Percentiles rank a stretch among this genome's conserved stretches.
Evolutionary conservation across 2,888 invertebrate genomes (phyloP).

Genomic region (Agelastica alni): DNA sequence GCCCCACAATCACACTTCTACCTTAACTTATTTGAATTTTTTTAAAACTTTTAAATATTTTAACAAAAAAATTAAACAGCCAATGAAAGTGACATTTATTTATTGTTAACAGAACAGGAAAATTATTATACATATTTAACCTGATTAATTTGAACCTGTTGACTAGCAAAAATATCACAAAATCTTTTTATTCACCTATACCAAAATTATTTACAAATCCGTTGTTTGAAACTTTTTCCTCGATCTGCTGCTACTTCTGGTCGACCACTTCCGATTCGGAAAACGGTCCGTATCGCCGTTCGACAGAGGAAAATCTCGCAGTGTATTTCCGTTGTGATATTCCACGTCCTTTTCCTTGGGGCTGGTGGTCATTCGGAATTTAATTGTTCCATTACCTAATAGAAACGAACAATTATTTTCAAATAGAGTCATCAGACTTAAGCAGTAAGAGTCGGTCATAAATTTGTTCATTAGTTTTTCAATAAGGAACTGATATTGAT

Average conservation of each 20-base stretch:
- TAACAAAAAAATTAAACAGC: too few species aligned
- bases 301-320: conserved; percentile 8
- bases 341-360: conserved; percentile 7
- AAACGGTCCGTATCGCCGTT: conserved; percentile 11
- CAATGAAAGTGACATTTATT: too few species aligned
- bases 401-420: conserved; percentile 3
- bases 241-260: conserved; percentile 13
- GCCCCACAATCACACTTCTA: too few species aligned
- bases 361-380: conserved; percentile 20
- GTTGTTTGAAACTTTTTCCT: conserved; percentile 17
- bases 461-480: too few species aligned
- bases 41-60: too few species aligned
- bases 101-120: conserved; percentile 8
- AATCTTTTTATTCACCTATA: neutral
- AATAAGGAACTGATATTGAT: too few species aligned
- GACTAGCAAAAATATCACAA: conserved; percentile 24
- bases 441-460: too few species aligned
- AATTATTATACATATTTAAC: neutral
- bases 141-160: neutral
- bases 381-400: conserved; percentile 32
- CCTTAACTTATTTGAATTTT: too few species aligned
- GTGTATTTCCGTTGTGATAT: conserved; percentile 9
- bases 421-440: neutral
- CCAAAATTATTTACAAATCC: conserved; percentile 15
- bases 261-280: conserved; percentile 24